Evolutionary conservation across 2,888 invertebrate species (phyloP).

Genomic region (Pammene fasciana): DNA sequence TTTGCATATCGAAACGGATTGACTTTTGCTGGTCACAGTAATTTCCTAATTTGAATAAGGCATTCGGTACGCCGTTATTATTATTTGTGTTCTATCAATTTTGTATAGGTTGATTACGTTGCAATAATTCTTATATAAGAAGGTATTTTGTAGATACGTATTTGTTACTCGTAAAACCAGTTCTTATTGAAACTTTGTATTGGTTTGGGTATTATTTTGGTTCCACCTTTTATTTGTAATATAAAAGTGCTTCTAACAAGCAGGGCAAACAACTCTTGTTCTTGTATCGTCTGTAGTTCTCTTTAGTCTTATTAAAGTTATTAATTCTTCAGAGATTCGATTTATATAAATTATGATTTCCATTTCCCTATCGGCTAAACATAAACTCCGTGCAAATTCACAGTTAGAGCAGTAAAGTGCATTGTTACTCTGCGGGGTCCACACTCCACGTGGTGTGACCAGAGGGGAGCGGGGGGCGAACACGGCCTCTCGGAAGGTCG

Average conservation of each 20-base stretch:
- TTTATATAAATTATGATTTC: too few relatives aligned
- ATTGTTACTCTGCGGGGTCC: slow-evolving; percentile 20
- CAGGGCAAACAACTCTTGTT: too few relatives aligned
- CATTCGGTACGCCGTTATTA: slow-evolving; percentile 17
- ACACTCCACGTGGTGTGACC: slow-evolving; percentile 30
- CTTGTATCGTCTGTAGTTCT: too few relatives aligned
- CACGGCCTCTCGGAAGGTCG: slow-evolving; percentile 82
- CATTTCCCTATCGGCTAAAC: background rate
- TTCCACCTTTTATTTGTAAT: too few relatives aligned
- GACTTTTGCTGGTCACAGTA: slow-evolving; percentile 14
- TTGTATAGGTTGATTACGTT: background rate
- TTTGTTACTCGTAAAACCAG: too few relatives aligned
- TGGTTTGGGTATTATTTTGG: too few relatives aligned
- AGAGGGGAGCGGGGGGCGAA: slow-evolving; percentile 51
- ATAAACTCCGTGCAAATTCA: slow-evolving; percentile 7
- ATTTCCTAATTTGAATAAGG: slow-evolving; percentile 18
- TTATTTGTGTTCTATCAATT: slow-evolving; percentile 18
- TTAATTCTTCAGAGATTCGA: too few relatives aligned
- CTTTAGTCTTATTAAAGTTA: too few relatives aligned
- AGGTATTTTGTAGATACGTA: too few relatives aligned
- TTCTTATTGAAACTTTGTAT: too few relatives aligned
- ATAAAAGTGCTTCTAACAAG: too few relatives aligned
- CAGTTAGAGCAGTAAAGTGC: slow-evolving; percentile 21
- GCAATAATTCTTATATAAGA: too few relatives aligned
- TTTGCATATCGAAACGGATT: slow-evolving; percentile 33